Evolutionary conservation across 2,797 vertebrate genomes (phyloP), one percentile per base, ranked within the genome.

Genomic region (Helostoma temminkii): DNA sequence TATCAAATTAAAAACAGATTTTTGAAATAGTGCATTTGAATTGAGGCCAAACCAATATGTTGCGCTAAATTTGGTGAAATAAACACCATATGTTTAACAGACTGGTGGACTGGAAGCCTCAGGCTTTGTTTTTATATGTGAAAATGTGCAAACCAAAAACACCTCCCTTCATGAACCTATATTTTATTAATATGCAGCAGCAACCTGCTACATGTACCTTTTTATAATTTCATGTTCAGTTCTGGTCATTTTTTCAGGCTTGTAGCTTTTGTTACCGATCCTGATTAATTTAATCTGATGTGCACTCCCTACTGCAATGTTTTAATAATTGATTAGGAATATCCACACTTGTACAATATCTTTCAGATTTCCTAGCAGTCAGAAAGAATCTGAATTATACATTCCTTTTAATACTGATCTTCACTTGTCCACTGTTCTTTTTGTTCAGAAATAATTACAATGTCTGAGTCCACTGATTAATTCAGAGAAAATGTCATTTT

Each of bases 11-110:
- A n/a, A n/a, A n/a, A n/a, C n/a, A n/a, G n/a, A n/a, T n/a, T n/a
- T n/a, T n/a, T n/a, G 8, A 62, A 62, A 42, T 19, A 63, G 42
- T 11, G 11, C 28, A 36, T 58, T 46, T 78, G 68, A 73, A 73
- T 25, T 19, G 8, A 46, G 24, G 49, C 65, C 61, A 71, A 67
- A 19, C 10, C 1, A 8, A 63, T 69, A 46, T 66, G 49, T 62
- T 71, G 48, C 9, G 25, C 34, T 49, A 41, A 34, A 48, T 63
- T 37, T 28, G 48, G 19, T 74, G 71, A 78, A 66, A 83, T 81
- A 77, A 86, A 81, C 70, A 75, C 65, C 76, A 73, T 79, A 76
- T 77, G 77, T 19, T 75, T 41, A 49, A 34, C 72, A 71, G 67
- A 37, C 50, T 62, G 74, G 19, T 42, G 47, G 32, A 56, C 49